A percentile compares a stretch with the other conserved stretches of the same genome.
These are phyloP conservation scores for Spinus pinus DNA, from an alignment of 2,797 vertebrate species.

Conservation along the genomic window DNA sequence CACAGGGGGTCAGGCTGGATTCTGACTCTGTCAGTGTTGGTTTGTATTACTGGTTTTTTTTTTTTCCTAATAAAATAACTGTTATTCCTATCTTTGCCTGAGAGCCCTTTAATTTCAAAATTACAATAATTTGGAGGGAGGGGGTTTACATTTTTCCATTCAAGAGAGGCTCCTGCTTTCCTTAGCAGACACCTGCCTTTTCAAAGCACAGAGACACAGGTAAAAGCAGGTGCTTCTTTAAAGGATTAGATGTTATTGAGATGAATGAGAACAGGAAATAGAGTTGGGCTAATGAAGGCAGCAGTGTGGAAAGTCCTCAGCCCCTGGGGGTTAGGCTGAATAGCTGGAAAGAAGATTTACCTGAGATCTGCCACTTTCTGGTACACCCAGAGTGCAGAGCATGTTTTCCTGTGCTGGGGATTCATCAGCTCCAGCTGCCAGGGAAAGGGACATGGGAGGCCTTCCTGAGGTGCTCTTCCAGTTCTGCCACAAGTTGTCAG, in stretches of 20 bases:
- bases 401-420: accelerated
- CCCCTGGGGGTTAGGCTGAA: background rate
- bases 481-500: background rate
- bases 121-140: background rate
- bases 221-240: background rate
- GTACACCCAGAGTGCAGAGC: background rate
- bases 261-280: background rate
- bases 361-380: constrained; percentile 16
- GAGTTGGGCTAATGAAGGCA: background rate
- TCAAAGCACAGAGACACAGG: background rate
- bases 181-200: background rate
- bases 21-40: background rate
- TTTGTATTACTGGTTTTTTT: background rate
- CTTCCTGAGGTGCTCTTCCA: background rate
- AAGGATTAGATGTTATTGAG: background rate
- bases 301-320: background rate
- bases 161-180: background rate
- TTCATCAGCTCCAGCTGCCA: background rate
- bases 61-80: background rate
- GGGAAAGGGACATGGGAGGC: background rate
- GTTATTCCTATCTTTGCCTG: background rate
- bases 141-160: background rate
- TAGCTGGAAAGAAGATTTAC: constrained; percentile 19
- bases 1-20: background rate
- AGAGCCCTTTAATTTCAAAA: background rate